Conservation (phyloP, 2,888 invertebrate genomes). For the Tinea trinotella region DNA sequence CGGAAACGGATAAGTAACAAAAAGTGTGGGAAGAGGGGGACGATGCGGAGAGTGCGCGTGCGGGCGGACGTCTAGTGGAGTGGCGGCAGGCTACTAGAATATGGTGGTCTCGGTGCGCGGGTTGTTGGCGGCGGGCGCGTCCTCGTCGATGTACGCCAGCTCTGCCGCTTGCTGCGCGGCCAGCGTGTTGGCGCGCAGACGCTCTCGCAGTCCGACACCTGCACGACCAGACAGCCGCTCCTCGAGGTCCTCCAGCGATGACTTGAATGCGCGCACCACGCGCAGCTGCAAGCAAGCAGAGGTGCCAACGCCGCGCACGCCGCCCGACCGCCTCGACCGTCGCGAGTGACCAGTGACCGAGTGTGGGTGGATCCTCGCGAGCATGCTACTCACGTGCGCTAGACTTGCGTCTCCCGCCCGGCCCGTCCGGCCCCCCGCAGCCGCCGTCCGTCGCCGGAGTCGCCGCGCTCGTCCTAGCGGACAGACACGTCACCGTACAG, state of each 20-base stretch:
- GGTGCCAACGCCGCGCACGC: slow-evolving; percentile 57
- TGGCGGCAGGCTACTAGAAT: slow-evolving; percentile 25
- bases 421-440: slow-evolving; percentile 69
- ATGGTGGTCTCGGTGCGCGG: slow-evolving; percentile 28
- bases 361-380: slow-evolving; percentile 25
- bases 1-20: slow-evolving; percentile 9
- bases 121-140: slow-evolving; percentile 39
- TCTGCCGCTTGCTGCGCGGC: too few species aligned
- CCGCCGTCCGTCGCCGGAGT: slow-evolving; percentile 45
- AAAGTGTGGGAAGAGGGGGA: slow-evolving; percentile 29
- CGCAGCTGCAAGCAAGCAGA: slow-evolving; percentile 92
- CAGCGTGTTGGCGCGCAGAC: slow-evolving; percentile 78
- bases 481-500: slow-evolving; percentile 61
- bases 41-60: slow-evolving; percentile 6
- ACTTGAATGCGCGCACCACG: slow-evolving; percentile 99
- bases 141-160: slow-evolving; percentile 87
- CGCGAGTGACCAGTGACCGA: slow-evolving; percentile 36
- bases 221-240: slow-evolving; percentile 99
- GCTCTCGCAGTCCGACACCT: slow-evolving; percentile 86
- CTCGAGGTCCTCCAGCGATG: slow-evolving; percentile 99
- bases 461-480: slow-evolving; percentile 37
- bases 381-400: slow-evolving; percentile 3
- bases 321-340: slow-evolving; percentile 47
- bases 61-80: slow-evolving; percentile 22
- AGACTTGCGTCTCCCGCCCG: slow-evolving; percentile 62